Conservation (phyloP, 64 coral and sea anemone genomes). For the Montipora foliosa region DNA sequence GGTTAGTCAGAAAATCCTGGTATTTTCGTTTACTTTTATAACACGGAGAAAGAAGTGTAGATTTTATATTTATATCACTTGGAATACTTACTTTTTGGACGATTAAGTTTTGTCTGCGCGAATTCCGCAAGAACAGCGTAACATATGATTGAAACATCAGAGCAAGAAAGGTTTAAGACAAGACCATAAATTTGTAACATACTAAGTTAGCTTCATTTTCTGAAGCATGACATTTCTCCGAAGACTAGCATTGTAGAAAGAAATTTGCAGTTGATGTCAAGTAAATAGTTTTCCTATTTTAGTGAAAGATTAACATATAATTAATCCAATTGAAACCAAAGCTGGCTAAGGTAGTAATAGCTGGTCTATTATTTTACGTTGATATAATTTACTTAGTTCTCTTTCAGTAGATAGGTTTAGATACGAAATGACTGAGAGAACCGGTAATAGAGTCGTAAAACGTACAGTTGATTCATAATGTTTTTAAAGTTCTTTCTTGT, state of each 20-base stretch:
- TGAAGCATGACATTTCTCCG: no score
- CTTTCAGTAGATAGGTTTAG: no score
- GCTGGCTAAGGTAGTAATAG: conserved; percentile 29
- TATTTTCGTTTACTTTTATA: neutral
- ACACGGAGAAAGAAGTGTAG: neutral
- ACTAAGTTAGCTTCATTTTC: neutral
- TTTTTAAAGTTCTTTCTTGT: no score
- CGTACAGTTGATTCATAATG: no score
- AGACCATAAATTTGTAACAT: neutral
- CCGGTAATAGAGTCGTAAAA: no score
- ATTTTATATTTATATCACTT: neutral
- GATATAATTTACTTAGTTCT: neutral
- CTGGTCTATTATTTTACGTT: conserved; percentile 31
- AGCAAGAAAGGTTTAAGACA: no score
- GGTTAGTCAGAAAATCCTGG: neutral
- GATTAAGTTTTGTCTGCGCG: no score
- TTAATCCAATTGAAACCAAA: neutral
- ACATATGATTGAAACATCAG: no score
- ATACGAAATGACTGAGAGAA: no score
- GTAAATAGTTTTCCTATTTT: neutral
- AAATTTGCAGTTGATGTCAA: neutral
- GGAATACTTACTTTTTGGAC: no score
- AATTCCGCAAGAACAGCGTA: no score
- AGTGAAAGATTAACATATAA: neutral
- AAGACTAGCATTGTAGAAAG: no score